A percentile compares a stretch with the other conserved stretches of the same genome.
These are phyloP conservation scores for Eupithecia insigniata DNA, from an alignment of 2,888 invertebrate species.

Conservation along the genomic window DNA sequence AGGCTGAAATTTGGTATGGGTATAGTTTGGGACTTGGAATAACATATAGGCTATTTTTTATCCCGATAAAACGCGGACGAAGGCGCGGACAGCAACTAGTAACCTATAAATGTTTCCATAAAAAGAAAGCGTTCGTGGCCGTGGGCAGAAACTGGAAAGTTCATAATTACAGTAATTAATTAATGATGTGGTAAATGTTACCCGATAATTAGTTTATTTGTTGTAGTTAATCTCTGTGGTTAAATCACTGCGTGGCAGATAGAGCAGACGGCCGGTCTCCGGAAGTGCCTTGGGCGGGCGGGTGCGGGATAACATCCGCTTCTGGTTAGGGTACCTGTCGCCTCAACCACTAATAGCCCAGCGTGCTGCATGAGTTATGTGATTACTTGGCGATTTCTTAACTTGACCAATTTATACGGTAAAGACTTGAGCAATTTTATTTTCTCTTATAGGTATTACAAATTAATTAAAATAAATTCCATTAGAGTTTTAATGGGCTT, in stretches of 20 bases:
- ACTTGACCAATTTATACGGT: background rate
- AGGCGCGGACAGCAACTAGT: no score
- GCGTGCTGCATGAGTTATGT: constrained; percentile 27
- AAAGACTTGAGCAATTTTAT: background rate
- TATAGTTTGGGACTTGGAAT: no score
- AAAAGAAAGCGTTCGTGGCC: no score
- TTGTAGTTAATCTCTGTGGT: constrained; percentile 14
- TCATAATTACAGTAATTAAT: background rate
- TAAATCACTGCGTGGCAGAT: constrained; percentile 39
- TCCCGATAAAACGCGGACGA: no score
- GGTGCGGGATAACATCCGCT: constrained; percentile 57
- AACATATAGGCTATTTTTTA: no score
- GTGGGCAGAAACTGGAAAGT: no score
- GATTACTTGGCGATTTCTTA: constrained; percentile 15
- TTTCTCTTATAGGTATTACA: background rate
- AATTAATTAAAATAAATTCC: background rate
- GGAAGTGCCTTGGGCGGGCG: constrained; percentile 52
- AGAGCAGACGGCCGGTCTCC: constrained; percentile 48
- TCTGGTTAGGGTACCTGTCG: constrained; percentile 52
- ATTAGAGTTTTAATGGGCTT: no score
- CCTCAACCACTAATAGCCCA: constrained; percentile 33
- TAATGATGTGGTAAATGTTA: background rate
- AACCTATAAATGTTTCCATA: no score
- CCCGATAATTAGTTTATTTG: background rate
- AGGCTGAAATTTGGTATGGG: no score